A percentile compares a stretch with the other conserved stretches of the same genome.
These are phyloP conservation scores for Stenopsyche tienmushanensis DNA, from an alignment of 1,140 invertebrate species.

Conservation along the genomic window DNA sequence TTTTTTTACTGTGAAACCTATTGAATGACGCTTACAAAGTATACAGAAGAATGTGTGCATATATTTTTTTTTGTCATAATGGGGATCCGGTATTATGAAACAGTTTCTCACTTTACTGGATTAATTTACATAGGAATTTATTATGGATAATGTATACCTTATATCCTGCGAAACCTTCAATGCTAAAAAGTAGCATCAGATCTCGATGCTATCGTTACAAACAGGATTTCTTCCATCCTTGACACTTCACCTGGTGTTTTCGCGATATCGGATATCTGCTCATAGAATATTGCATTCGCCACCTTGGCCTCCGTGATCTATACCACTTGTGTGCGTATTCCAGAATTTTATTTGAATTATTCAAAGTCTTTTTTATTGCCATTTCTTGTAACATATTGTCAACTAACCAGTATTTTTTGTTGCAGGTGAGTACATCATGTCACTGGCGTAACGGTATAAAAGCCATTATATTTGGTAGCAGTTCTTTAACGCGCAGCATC, in stretches of 20 bases:
- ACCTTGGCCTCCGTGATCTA: slow-evolving; percentile 10
- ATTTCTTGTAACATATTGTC: too few species aligned
- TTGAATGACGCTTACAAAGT: too few species aligned
- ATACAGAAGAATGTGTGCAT: too few species aligned
- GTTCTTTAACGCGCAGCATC: background rate
- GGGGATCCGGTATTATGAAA: too few species aligned
- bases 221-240: slow-evolving; percentile 30
- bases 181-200: background rate
- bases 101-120: too few species aligned
- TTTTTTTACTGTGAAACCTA: too few species aligned
- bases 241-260: slow-evolving; percentile 28
- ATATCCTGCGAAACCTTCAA: background rate
- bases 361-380: too few species aligned
- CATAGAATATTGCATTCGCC: slow-evolving; percentile 21
- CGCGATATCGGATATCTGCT: slow-evolving; percentile 19
- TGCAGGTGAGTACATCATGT: background rate
- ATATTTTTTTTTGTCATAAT: too few species aligned
- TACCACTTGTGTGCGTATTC: too few species aligned
- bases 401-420: background rate
- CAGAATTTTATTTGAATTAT: too few species aligned
- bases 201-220: slow-evolving; percentile 16
- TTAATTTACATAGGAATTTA: slow-evolving; percentile 19
- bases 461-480: too few species aligned
- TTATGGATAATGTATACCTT: background rate
- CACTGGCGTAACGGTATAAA: background rate